phyloP scores from a whole-genome alignment of 2,888 invertebrate genomes.

The Frankliniella intonsa region DNA sequence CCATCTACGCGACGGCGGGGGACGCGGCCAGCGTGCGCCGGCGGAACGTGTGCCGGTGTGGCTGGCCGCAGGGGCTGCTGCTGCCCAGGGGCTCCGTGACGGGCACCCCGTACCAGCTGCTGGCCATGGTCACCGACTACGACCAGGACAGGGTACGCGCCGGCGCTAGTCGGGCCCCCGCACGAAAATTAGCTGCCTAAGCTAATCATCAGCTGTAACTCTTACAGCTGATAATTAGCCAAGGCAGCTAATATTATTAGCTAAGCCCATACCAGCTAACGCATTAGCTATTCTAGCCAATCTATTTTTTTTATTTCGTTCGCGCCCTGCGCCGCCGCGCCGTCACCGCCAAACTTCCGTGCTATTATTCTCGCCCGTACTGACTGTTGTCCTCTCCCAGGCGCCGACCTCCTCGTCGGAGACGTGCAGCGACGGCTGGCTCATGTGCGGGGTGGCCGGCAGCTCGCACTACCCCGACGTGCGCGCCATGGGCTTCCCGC shows the following conservation, averaged over 20 bases:
- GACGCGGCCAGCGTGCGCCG: slow-evolving; percentile 43
- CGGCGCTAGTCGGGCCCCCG: too few species aligned
- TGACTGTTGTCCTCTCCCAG: neutral
- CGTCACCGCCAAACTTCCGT: too few species aligned
- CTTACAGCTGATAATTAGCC: too few species aligned
- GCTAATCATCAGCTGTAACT: too few species aligned
- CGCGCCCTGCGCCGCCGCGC: too few species aligned
- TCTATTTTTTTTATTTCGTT: too few species aligned
- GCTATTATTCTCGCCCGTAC: too few species aligned
- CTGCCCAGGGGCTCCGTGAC: slow-evolving; percentile 44
- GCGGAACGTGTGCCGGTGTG: slow-evolving; percentile 80
- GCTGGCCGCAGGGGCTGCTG: slow-evolving; percentile 48
- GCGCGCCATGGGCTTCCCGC: slow-evolving; percentile 77
- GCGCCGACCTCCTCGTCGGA: neutral
- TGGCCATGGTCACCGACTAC: slow-evolving; percentile 45
- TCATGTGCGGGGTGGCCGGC: neutral
- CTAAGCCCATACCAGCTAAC: too few species aligned
- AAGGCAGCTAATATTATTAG: too few species aligned
- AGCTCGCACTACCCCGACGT: slow-evolving; percentile 70
- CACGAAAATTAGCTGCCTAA: too few species aligned
- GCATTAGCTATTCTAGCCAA: too few species aligned
- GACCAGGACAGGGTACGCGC: slow-evolving; percentile 38
- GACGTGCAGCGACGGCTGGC: neutral
- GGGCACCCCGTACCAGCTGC: slow-evolving; percentile 44
- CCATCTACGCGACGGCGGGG: neutral